Evolutionary conservation across 92 coral and sea anemone species (phyloP), one percentile per base, ranked within the genome.

Genomic region (Epizoanthus fatuus): DNA sequence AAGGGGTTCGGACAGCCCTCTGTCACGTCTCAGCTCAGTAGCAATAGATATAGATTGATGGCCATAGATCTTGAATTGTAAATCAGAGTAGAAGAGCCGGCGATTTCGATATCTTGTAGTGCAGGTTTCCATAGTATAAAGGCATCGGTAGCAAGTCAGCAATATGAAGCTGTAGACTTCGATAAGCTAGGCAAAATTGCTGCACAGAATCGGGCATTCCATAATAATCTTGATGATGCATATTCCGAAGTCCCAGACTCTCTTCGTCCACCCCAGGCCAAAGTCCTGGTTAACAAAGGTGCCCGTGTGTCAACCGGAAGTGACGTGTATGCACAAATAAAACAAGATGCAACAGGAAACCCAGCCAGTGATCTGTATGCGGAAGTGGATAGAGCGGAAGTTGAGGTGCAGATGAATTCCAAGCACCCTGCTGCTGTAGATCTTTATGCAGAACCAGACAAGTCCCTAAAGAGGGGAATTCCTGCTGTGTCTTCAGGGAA

Each of bases 81-180:
- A 40, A 44, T 44, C 49, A 44, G 53, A 49, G 53, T 12, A 8
- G 53, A 49, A 49, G 49, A 44, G 8, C 49, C 9, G 8, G 49
- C 9, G 49, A 44, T 44, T 44, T 44, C 49, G 49, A 44, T 9
- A 44, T 29, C 35, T 29, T 29, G 35, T 29, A 29, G 35, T 29
- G 35, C 35, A 1, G 35, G 35, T 29, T 29, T 29, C 35, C 35
- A 29, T 1, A 29, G 35, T 29, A 29, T 29, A 29, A 29, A 1
- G 35, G 35, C 1, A 29, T 29, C n/a, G n/a, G n/a, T n/a, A n/a
- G n/a, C n/a, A 22, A 22, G 25, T 22, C 25, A 22, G 25, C 81
- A 75, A 4, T 75, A 75, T 38, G 81, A 75, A 56, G 19, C 69
- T 8, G 81, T 75, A n/a, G 81, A 75, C 81, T 75, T 75, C 56